Percentiles rank a stretch among this genome's conserved stretches.
Conservation (phyloP, 2,113 vertebrate species). For the Turdus rufiventris region DNA sequence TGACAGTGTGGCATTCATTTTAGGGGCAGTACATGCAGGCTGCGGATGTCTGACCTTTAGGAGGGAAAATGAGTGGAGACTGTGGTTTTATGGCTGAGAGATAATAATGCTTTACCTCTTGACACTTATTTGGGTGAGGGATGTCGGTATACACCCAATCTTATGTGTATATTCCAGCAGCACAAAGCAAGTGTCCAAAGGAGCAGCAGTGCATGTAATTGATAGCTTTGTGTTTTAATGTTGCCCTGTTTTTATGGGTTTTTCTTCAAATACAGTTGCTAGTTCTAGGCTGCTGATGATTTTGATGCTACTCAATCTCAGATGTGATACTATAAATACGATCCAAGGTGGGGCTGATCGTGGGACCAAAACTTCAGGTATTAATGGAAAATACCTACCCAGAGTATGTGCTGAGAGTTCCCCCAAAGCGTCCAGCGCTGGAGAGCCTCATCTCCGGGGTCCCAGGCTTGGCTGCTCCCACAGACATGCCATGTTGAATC, state of each 20-base stretch:
- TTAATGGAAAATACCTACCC: neutral
- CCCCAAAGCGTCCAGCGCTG: neutral
- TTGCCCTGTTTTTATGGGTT: neutral
- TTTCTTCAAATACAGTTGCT: neutral
- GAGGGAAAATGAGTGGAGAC: neutral
- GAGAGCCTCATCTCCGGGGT: neutral
- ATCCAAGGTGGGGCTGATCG: neutral
- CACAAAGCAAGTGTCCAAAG: neutral
- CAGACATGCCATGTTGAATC: neutral
- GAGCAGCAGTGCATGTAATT: neutral
- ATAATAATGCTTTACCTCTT: slow-evolving; percentile 2
- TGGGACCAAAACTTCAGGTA: neutral
- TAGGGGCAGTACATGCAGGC: slow-evolving; percentile 10
- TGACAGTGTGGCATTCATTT: slow-evolving; percentile 44
- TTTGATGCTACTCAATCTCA: neutral
- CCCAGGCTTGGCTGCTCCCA: neutral
- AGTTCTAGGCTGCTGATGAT: neutral
- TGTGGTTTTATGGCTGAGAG: neutral
- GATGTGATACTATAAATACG: neutral
- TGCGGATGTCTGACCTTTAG: neutral
- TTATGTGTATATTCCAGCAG: neutral
- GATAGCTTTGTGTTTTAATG: neutral
- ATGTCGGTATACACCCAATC: neutral
- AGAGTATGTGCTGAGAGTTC: neutral
- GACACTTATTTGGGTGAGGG: neutral